A percentile compares a stretch with the other conserved stretches of the same genome.
Evolutionary conservation across 1,140 invertebrate species (phyloP).

Genomic region (Apocrypta bakeri): DNA sequence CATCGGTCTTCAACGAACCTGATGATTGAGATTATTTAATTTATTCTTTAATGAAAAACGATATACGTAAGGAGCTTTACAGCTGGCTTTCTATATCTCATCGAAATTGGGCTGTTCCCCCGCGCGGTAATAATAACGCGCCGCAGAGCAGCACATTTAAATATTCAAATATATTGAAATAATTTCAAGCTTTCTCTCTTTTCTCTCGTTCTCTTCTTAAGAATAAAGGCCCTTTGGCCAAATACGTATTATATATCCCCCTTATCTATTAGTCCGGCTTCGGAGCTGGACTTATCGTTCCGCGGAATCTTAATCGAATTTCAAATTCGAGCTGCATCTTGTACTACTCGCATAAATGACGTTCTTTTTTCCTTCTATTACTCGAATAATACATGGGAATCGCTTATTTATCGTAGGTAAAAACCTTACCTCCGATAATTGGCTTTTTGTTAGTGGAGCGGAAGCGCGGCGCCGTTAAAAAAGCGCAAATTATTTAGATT

Average conservation of each 20-base stretch:
- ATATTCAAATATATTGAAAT: too few relatives aligned
- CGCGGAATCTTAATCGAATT: slow-evolving; percentile 48
- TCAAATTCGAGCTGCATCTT: slow-evolving; percentile 20
- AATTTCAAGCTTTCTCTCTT: background rate
- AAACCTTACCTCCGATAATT: too few relatives aligned
- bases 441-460: too few relatives aligned
- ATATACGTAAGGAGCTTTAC: too few relatives aligned
- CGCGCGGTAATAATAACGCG: slow-evolving; percentile 50
- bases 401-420: too few relatives aligned
- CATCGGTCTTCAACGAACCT: background rate
- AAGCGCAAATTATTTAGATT: too few relatives aligned
- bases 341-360: background rate
- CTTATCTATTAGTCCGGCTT: slow-evolving; percentile 44
- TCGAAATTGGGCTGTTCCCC: too few relatives aligned
- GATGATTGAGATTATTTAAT: background rate
- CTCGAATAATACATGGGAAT: background rate
- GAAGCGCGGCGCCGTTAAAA: too few relatives aligned
- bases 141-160: slow-evolving; percentile 37
- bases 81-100: too few relatives aligned
- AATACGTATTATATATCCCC: too few relatives aligned
- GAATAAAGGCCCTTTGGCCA: background rate
- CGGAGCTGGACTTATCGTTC: slow-evolving; percentile 28
- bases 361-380: background rate
- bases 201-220: background rate
- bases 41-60: too few relatives aligned